Evolutionary conservation across 2,888 invertebrate species (phyloP).

Genomic region (Pachliopta kotzebuea): DNA sequence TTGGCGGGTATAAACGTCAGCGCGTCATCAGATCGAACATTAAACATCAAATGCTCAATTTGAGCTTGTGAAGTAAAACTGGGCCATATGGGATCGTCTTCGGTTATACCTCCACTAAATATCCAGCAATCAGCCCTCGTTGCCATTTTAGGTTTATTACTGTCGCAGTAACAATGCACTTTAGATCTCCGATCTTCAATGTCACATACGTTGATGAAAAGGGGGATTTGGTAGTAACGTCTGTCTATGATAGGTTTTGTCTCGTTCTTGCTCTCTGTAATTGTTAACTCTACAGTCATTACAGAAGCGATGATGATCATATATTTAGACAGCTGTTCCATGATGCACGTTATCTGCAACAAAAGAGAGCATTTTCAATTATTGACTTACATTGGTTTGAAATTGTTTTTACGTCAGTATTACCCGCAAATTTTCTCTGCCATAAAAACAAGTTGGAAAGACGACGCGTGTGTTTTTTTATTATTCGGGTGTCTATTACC

Average conservation of each 20-base stretch:
- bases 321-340: constrained; percentile 65
- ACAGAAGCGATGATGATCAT: constrained; percentile 65
- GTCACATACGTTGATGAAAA: constrained; percentile 71
- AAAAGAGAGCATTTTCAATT: background rate
- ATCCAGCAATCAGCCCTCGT: constrained; percentile 89
- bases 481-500: too few species aligned
- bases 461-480: too few species aligned
- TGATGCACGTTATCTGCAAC: constrained; percentile 35
- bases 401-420: background rate
- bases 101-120: constrained; percentile 80
- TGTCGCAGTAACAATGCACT: constrained; percentile 76
- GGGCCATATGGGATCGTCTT: constrained; percentile 86
- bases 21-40: constrained; percentile 85
- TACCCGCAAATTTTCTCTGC: too few species aligned
- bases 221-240: constrained; percentile 59
- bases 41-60: constrained; percentile 84
- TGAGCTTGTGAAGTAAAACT: constrained; percentile 86
- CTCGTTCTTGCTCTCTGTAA: constrained; percentile 67
- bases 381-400: background rate
- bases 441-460: too few species aligned
- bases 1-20: constrained; percentile 86
- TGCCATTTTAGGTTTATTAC: constrained; percentile 73
- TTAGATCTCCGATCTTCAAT: constrained; percentile 69
- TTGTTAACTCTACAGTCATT: constrained; percentile 64
- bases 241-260: constrained; percentile 58